A percentile compares a stretch with the other conserved stretches of the same genome.
phyloP scores from a whole-genome alignment of 2,113 vertebrate genomes.

The Fregata magnificens region DNA sequence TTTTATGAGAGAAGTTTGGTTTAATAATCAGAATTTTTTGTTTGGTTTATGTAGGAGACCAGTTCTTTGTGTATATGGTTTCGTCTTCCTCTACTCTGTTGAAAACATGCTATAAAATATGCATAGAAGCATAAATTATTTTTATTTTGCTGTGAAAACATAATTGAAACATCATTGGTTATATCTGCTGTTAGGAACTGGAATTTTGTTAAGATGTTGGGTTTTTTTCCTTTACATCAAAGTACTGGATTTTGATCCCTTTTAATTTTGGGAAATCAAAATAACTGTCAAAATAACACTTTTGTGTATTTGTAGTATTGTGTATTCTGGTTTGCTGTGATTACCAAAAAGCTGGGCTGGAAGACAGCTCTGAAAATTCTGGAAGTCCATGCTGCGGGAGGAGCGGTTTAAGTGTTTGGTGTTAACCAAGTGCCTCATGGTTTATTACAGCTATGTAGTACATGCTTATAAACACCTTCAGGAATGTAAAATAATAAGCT shows the following conservation, averaged over 20 bases:
- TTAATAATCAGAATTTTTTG: not conserved
- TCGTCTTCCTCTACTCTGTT: not conserved
- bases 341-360: not conserved
- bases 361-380: not conserved
- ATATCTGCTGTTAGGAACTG: not conserved
- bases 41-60: not conserved
- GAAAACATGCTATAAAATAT: not conserved
- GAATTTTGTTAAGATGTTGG: not conserved
- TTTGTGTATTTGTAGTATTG: no score
- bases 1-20: not conserved
- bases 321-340: not conserved
- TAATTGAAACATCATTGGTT: not conserved
- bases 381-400: not conserved
- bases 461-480: not conserved
- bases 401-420: not conserved
- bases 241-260: not conserved
- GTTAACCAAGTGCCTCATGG: not conserved
- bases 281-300: not conserved
- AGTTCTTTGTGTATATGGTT: not conserved
- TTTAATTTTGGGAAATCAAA: not conserved
- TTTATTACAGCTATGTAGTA: not conserved
- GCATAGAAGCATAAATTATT: not conserved
- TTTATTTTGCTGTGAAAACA: not conserved
- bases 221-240: not conserved
- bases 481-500: not conserved